Evolutionary conservation across 2,888 invertebrate genomes (phyloP).

Genomic region (Lydus trimaculatus): DNA sequence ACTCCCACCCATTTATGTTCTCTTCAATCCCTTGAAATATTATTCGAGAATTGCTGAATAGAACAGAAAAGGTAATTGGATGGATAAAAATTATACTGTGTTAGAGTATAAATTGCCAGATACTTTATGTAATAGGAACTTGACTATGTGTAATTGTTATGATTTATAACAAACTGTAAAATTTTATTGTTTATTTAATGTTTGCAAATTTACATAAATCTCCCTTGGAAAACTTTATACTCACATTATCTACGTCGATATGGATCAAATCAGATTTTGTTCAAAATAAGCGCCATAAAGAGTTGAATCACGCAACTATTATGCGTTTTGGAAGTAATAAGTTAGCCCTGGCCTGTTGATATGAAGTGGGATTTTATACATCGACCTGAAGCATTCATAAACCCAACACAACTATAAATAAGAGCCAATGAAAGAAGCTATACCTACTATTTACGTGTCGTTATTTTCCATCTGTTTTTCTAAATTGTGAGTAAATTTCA

Average conservation of each 20-base stretch:
- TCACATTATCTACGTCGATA: neutral
- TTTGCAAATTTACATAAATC: neutral
- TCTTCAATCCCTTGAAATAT: conserved; percentile 61
- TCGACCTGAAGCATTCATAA: conserved; percentile 9
- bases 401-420: neutral
- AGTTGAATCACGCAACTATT: conserved; percentile 10
- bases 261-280: neutral
- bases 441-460: neutral
- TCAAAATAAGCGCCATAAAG: conserved; percentile 6
- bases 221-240: neutral
- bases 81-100: conserved; percentile 56
- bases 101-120: conserved; percentile 29
- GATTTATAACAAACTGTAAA: neutral
- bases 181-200: neutral
- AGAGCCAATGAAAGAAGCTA: neutral
- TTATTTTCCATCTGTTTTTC: neutral
- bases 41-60: conserved; percentile 60
- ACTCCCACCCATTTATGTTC: conserved; percentile 56
- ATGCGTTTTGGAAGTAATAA: conserved; percentile 7
- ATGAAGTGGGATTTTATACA: conserved; percentile 6
- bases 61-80: conserved; percentile 59
- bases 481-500: neutral
- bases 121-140: conserved; percentile 7
- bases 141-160: neutral
- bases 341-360: conserved; percentile 9